phyloP scores from a whole-genome alignment of 2,113 vertebrate genomes.

The Bubo blakistoni region DNA sequence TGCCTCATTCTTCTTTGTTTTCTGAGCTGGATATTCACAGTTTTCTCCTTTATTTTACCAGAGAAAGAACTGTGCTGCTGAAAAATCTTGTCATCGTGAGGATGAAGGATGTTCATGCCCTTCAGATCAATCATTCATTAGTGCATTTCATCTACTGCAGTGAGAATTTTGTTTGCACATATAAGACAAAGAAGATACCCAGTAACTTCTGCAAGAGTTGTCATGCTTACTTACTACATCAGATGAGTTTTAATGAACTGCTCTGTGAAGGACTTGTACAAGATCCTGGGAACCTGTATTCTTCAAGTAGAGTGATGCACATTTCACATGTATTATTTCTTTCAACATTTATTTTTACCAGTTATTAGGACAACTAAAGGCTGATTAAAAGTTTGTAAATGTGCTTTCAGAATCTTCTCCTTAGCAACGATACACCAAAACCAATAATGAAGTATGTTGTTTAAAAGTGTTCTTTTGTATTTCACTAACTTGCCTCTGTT shows the following conservation, averaged over 20 bases:
- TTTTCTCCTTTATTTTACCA: constrained; percentile 1
- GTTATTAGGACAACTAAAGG: background rate
- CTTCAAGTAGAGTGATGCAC: background rate
- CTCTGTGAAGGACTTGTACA: background rate
- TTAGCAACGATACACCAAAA: background rate
- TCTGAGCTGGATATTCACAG: background rate
- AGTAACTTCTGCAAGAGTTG: background rate
- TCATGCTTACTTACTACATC: background rate
- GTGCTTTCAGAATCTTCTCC: background rate
- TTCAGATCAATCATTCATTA: constrained; percentile 42
- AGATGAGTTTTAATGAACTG: background rate
- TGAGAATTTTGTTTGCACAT: constrained; percentile 2
- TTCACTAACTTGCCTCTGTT: background rate
- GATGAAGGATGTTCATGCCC: background rate
- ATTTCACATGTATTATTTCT: background rate
- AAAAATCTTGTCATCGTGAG: constrained; percentile 44
- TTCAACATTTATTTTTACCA: background rate
- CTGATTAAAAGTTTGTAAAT: background rate
- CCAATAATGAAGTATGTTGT: background rate
- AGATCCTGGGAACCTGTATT: background rate
- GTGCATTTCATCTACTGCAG: background rate
- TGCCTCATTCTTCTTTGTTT: constrained; percentile 8
- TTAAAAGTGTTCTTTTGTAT: background rate
- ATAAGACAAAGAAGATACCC: background rate
- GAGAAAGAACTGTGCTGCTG: background rate